Evolutionary conservation across 2,113 vertebrate genomes (phyloP), one percentile per base, ranked within the genome.

Genomic region (Neopipo cinnamomea): DNA sequence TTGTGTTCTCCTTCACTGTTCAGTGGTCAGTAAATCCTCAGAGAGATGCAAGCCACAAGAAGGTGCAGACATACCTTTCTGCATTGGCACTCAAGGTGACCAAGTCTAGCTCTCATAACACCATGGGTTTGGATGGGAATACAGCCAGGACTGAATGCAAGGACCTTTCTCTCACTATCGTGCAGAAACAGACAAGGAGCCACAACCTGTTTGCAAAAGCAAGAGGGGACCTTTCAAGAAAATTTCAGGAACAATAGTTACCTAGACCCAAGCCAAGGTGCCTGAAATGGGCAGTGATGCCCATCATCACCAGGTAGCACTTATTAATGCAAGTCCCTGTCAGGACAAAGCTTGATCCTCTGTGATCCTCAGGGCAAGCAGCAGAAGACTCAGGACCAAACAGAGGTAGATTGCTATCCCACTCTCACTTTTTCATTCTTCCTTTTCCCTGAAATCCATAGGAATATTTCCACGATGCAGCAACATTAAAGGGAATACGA

Each of bases 401-500:
- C 7, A 67, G 37, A 55, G n/a, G n/a, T 8, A 71, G 50, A 9
- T 71, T 93, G 80, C 50, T 74, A 37, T 58, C 50, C 73, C 6
- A 1, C 46, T 77, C 63, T 91, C n/a, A 70, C 28, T 63, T 90
- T 92, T 83, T 66, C 42, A 35, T 80, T 73, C 79, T 86, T 79
- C 55, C 14, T 74, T 85, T 85, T 35, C 47, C 35, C 88, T 0
- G 0, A 93, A 91, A 93, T 86, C 70, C 71, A 86, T 22, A 55
- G 82, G 39, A 96, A 63, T 63, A 8, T 74, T 94, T 97, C 92
- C 80, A 86, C 0, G 0, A 67, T 4, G 14, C 50, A 92, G 72
- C 25, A 82, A 82, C 73, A 82, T 91, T 22, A 95, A 96, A 95
- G 59, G 33, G 80, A 92, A 91, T 44, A 35, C 6, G 87, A 95